Evolutionary conservation across 1,140 invertebrate species (phyloP), one percentile per base, ranked within the genome.

Genomic region (Homalodisca vitripennis): DNA sequence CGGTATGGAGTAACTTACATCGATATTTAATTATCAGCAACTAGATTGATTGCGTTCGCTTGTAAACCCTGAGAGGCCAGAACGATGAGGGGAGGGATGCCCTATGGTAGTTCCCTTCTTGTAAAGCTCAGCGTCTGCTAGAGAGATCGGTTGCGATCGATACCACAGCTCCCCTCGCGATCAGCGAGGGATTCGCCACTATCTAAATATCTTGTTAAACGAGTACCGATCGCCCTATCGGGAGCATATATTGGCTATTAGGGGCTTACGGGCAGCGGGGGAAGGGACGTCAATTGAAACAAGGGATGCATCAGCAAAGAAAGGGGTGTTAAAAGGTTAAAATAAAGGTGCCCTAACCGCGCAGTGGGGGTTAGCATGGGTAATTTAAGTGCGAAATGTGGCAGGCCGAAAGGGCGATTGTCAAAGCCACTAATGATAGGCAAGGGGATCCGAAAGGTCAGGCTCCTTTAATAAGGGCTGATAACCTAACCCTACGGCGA

Each of bases 251-350:
- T 47, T 51, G 47, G 34, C 34, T 66, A 66, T 51, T 48, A 48
- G 24, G 26, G 13, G 34, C 27, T 34, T 65, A 32, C 6, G 34
- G 34, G 10, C 62, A 46, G 62, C 13, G 64, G 64, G 32, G 31
- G 29, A 13, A 22, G n/a, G 41, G 46, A n/a, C 31, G 31, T 20
- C 14, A 71, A 71, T 71, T 71, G 67, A 71, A 71, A 67, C 48
- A 60, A 63, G 67, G 68, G 64, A 67, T 26, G 69, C 66, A 66
- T 71, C 70, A 57, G 65, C 41, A 57, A 68, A 68, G 67, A 60
- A 66, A 72, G 64, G 71, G 71, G 71, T 72, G 71, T 72, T 72
- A 70, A 72, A 72, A 72, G 71, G 71, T 72, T 72, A 72, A 72
- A 72, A 72, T 72, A 69, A 72, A 72, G 71, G 67, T 68, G 62